Base-by-base conservation (phyloP, 2,797 vertebrate genomes). In the Leptatherina wallacei region DNA sequence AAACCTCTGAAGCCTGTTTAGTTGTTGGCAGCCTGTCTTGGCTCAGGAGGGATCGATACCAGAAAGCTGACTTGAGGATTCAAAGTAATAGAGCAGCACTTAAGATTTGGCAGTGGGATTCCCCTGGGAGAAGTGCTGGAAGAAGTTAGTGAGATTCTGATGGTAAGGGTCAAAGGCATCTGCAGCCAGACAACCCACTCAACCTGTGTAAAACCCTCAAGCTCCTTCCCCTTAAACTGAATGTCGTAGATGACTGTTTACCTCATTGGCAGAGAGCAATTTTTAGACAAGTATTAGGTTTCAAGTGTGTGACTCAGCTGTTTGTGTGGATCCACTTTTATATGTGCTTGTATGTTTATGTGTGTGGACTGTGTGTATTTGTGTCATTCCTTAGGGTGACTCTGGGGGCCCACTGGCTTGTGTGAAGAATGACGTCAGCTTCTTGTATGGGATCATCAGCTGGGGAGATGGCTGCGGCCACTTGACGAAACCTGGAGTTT, bases 351-450 rank as follows among this genome's bases (percentile, higher is more conserved):
- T 63, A 22, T 84, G 78, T 87, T 75, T 87, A 75, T 60, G 4
- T 11, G 49, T 33, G 59, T 35, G 36, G 54, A 63, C 62, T 65
- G 32, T 56, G 24, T 77, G 60, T 36, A 18, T 69, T 40, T 68
- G 11, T 85, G 60, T 75, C 24, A 78, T 66, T 70, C 80, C 32
- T 32, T 81, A 99, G 98, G 98, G 97, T 1, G 98, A 99, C 92
- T 99, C 97, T 0, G 97, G 98, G 0, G 98, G 98, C n/a, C 96
- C 97, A 1, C 88, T 99, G 84, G 95, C 94, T n/a, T 99, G 97
- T 40, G 92, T 92, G 56, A 75, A 83, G 77, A 49, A 92, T 1
- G 95, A 95, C 0, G 92, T 95, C 80, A 96, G 94, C 78, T 96
- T 97, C 84, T 94, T 99, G 55, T 97, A 97, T 0, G 98, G 98